These are phyloP conservation scores for Drosophila parthenogenetica DNA, from an alignment of 2,888 invertebrate genomes.

Conservation along the genomic window DNA sequence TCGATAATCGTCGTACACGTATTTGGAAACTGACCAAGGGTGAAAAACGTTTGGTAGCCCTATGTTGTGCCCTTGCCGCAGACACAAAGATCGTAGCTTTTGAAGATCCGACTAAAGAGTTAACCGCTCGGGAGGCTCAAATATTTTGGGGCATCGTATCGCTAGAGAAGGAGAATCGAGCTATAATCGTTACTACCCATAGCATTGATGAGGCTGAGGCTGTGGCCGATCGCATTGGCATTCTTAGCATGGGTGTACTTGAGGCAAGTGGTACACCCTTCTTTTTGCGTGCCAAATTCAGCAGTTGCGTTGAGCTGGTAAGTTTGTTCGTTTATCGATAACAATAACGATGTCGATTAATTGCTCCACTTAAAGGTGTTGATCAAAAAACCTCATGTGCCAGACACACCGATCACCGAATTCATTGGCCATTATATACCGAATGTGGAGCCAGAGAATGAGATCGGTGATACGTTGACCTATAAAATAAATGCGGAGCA, in stretches of 20 bases:
- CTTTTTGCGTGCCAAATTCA: conserved; percentile 92
- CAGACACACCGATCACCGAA: conserved; percentile 66
- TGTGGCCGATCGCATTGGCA: conserved; percentile 94
- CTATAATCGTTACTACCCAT: conserved; percentile 92
- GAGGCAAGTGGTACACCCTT: conserved; percentile 92
- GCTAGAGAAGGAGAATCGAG: conserved; percentile 89
- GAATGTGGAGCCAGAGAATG: conserved; percentile 66
- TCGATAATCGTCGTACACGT: conserved; percentile 86
- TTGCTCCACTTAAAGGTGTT: conserved; percentile 46
- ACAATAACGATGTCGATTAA: no score
- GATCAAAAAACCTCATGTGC: conserved; percentile 64
- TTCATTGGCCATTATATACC: conserved; percentile 57
- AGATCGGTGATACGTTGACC: conserved; percentile 74
- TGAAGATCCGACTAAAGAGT: conserved; percentile 73
- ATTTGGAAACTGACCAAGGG: conserved; percentile 88
- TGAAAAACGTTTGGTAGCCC: conserved; percentile 90
- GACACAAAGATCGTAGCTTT: conserved; percentile 86
- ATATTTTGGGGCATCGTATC: conserved; percentile 92
- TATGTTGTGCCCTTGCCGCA: conserved; percentile 90
- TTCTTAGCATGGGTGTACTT: conserved; percentile 91
- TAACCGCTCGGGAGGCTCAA: conserved; percentile 90
- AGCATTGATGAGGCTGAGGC: conserved; percentile 95
- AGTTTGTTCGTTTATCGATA: conserved; percentile 31
- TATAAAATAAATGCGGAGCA: conserved; percentile 54
- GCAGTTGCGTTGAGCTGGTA: conserved; percentile 91